Evolutionary conservation across 92 coral and sea anemone genomes (phyloP).

Genomic region (Paramuricea clavata): DNA sequence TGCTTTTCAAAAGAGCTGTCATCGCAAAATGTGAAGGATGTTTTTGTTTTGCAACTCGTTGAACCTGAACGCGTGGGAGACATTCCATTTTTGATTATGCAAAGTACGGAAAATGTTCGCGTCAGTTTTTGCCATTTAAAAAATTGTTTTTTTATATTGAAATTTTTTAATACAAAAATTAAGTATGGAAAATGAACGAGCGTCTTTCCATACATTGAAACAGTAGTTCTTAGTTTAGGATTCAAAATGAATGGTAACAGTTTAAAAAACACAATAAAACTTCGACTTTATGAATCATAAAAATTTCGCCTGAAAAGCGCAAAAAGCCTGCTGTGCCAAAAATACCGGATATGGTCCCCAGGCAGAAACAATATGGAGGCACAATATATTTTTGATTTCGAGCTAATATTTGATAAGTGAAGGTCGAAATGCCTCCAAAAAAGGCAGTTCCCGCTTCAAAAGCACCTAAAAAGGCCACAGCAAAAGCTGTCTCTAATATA

Average conservation of each 20-base stretch:
- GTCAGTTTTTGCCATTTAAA: not conserved
- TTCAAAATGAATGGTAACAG: not conserved
- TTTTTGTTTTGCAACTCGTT: not conserved
- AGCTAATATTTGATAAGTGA: not conserved
- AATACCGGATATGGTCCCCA: not conserved
- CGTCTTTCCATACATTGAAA: no score
- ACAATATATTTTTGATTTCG: no score
- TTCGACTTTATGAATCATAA: not conserved
- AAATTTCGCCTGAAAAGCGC: not conserved
- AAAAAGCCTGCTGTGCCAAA: not conserved
- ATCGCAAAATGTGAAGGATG: not conserved
- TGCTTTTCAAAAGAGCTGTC: not conserved
- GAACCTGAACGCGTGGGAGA: no score
- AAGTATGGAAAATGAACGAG: no score
- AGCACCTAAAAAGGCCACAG: conserved; percentile 25
- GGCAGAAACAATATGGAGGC: not conserved
- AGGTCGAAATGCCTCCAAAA: conserved; percentile 78
- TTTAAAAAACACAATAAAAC: not conserved
- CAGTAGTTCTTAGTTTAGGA: no score
- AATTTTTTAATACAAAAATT: no score
- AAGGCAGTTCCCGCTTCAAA: conserved; percentile 61
- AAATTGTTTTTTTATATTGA: no score
- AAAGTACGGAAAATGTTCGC: not conserved
- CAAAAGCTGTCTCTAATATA: conserved; percentile 65
- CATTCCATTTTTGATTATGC: not conserved